These are phyloP conservation scores for Cryptus armator DNA, from an alignment of 2,888 invertebrate species.

Conservation along the genomic window DNA sequence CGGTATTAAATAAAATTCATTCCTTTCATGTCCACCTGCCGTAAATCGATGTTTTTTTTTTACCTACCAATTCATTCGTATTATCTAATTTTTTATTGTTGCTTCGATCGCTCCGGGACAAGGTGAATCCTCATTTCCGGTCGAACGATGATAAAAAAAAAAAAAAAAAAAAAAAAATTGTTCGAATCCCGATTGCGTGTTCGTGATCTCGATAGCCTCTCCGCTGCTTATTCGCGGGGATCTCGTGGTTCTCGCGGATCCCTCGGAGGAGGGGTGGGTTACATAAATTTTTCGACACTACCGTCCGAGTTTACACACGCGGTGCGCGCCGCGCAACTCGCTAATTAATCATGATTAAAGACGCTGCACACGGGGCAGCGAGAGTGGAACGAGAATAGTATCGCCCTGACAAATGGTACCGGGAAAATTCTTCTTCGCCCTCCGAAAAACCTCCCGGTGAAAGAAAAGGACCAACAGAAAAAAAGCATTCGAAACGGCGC, in stretches of 20 bases:
- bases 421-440: constrained; percentile 61
- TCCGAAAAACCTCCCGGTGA: constrained; percentile 29
- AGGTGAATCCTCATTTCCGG: background rate
- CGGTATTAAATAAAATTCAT: constrained; percentile 60
- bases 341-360: constrained; percentile 74
- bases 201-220: constrained; percentile 51
- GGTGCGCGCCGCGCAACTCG: constrained; percentile 61
- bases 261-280: constrained; percentile 41
- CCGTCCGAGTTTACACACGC: constrained; percentile 62
- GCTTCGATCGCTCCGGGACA: background rate
- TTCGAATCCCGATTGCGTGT: constrained; percentile 51
- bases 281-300: constrained; percentile 73
- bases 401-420: constrained; percentile 67
- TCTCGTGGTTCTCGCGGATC: constrained; percentile 20
- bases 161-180: constrained; percentile 43
- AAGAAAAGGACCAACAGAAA: constrained; percentile 33
- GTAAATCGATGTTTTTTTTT: constrained; percentile 26
- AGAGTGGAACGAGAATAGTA: constrained; percentile 68
- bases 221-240: constrained; percentile 2
- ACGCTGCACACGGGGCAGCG: constrained; percentile 57
- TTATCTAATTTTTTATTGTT: background rate
- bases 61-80: background rate
- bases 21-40: constrained; percentile 16
- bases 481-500: constrained; percentile 13
- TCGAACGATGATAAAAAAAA: background rate